These are phyloP conservation scores for Helicoverpa assulta DNA, from an alignment of 2,888 invertebrate species.

Conservation along the genomic window DNA sequence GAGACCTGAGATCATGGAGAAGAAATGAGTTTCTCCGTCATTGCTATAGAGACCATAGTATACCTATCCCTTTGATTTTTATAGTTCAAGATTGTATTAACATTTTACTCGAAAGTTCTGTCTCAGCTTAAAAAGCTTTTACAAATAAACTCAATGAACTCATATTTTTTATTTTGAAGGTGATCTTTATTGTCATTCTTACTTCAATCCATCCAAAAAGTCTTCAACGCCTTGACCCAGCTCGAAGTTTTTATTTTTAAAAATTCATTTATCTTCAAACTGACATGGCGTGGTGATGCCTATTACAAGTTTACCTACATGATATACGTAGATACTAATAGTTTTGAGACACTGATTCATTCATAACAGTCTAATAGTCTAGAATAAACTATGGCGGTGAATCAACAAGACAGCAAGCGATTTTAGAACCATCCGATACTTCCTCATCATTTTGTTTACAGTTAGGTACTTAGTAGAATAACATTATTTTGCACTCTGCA, in stretches of 20 bases:
- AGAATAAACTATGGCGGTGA: constrained; percentile 17
- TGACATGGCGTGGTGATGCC: constrained; percentile 30
- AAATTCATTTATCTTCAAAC: constrained; percentile 58
- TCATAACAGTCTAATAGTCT: constrained; percentile 15
- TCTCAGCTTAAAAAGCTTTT: neutral
- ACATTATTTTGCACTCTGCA: neutral
- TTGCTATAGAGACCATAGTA: neutral
- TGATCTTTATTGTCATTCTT: neutral
- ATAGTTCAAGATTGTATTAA: neutral
- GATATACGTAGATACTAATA: constrained; percentile 16
- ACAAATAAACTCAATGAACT: neutral
- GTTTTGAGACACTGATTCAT: constrained; percentile 49
- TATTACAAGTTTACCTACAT: constrained; percentile 32
- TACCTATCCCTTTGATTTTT: no score
- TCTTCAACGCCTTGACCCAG: constrained; percentile 60
- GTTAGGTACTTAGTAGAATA: neutral
- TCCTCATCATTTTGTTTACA: neutral
- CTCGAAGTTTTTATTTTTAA: constrained; percentile 66
- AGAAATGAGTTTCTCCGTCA: no score
- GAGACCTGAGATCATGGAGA: neutral
- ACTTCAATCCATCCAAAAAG: neutral
- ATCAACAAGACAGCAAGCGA: constrained; percentile 25
- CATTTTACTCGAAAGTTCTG: neutral
- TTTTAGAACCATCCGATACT: constrained; percentile 28
- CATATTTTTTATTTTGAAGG: neutral